Conservation (phyloP, 2,113 vertebrate species). For the Fregetta grallaria region DNA sequence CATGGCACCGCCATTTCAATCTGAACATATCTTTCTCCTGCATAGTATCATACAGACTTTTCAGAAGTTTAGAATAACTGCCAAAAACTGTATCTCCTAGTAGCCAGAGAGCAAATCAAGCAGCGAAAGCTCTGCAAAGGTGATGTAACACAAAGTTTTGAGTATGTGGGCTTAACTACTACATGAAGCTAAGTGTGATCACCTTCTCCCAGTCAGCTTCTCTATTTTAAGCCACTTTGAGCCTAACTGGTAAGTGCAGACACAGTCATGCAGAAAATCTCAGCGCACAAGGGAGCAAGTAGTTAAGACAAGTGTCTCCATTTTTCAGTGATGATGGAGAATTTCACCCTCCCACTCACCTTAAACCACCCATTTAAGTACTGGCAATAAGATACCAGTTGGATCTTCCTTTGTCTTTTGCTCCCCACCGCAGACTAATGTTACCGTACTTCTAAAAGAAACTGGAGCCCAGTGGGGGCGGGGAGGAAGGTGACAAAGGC, state of each 20-base stretch:
- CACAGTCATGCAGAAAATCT: constrained; percentile 32
- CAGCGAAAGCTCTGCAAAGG: constrained; percentile 9
- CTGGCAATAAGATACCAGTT: neutral
- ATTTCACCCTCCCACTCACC: neutral
- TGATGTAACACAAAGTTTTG: neutral
- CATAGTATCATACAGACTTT: neutral
- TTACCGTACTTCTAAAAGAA: neutral
- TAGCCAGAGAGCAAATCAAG: neutral
- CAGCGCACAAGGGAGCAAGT: neutral
- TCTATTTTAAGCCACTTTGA: constrained; percentile 20
- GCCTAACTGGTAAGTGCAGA: neutral
- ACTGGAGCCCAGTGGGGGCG: neutral
- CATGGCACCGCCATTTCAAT: neutral
- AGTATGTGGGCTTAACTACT: neutral
- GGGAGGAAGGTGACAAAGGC: constrained; percentile 9
- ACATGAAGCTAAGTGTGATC: neutral
- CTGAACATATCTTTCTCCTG: neutral
- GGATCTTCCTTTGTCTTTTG: constrained; percentile 16
- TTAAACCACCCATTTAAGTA: neutral
- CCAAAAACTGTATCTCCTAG: neutral
- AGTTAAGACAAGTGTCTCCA: neutral
- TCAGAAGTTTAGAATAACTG: neutral
- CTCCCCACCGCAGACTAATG: neutral
- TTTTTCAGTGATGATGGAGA: neutral
- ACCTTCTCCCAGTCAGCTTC: neutral